phyloP scores from a whole-genome alignment of 53 echinoderm and acorn worm species.

The Crossaster papposus region DNA sequence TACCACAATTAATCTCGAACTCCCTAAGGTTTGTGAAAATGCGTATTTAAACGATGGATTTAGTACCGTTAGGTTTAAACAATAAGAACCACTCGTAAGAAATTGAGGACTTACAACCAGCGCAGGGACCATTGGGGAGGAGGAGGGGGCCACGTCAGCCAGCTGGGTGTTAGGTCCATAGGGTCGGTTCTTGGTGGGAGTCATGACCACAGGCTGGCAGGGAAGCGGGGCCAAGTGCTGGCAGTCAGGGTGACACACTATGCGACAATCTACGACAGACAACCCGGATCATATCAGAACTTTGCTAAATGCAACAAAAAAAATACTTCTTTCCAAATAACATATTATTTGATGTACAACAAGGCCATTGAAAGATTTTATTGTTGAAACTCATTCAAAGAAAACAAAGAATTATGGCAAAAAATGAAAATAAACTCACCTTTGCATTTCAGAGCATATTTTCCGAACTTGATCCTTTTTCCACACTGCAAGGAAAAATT shows the following conservation, averaged over 20 bases:
- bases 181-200: constrained; percentile 71
- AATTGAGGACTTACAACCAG: constrained; percentile 82
- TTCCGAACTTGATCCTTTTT: constrained; percentile 97
- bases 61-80: too few relatives aligned
- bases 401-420: background rate
- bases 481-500: constrained; percentile 84
- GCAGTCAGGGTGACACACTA: constrained; percentile 98
- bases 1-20: too few relatives aligned
- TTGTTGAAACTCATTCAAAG: background rate
- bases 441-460: constrained; percentile 97
- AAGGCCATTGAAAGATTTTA: background rate
- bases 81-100: too few relatives aligned
- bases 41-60: too few relatives aligned
- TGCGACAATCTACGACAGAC: constrained; percentile 77
- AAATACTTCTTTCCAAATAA: too few relatives aligned
- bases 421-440: constrained; percentile 56
- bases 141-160: constrained; percentile 71
- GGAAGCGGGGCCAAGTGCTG: constrained; percentile 79
- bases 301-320: too few relatives aligned
- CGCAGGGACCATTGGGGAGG: constrained; percentile 80
- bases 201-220: constrained; percentile 76
- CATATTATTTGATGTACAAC: background rate
- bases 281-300: too few relatives aligned
- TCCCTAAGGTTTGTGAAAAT: too few relatives aligned
- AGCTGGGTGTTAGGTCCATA: constrained; percentile 57